Base-by-base conservation (phyloP, 1,140 invertebrate species). In the Mya arenaria region DNA sequence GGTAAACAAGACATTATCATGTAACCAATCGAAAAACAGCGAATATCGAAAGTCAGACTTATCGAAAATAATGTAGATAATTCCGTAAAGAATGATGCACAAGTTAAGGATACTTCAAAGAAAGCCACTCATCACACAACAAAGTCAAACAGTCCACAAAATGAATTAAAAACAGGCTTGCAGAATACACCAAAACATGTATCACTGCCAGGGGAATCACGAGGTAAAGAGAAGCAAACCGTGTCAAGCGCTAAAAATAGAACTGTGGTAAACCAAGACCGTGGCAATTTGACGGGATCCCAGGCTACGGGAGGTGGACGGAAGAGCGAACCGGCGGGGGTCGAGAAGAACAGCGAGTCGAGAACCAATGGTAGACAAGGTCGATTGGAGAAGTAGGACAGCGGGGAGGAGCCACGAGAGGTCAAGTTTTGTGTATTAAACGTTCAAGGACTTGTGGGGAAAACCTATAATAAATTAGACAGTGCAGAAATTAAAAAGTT, bases 401-500 rank as follows among this genome's bases (percentile, higher is more conserved):
- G 60, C 60, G 60, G 48, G 48, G 68, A 28, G 28, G 63, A 63
- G 25, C 39, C n/a, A n/a, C n/a, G n/a, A 41, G 72, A 63, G 30
- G 19, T 75, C 19, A 39, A 37, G 23, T 41, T 75, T 63, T 63
- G 58, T 63, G 41, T 75, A 60, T 37, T 75, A 23, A 79, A 79
- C 37, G 30, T 68, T 8, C 75, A 68, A 55, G 41, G 75, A 56
- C 34, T 79, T 15, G 68, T 69, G 28, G 62, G 62, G 3, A 44
- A 39, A 36, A 17, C 48, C 15, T 68, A 79, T 58, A 79, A 79
- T 41, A 79, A 79, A 68, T 23, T 68, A 0, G 19, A 79, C 23
- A 34, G 15, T 23, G 17, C n/a, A 37, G 44, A 79, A 79, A 30
- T 68, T 34, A 56, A 25, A 34, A 41, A 48, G 34, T 28, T 66